Percentiles rank a stretch among this genome's conserved stretches.
Evolutionary conservation across 2,113 vertebrate species (phyloP).

Genomic region (Pterocles gutturalis): DNA sequence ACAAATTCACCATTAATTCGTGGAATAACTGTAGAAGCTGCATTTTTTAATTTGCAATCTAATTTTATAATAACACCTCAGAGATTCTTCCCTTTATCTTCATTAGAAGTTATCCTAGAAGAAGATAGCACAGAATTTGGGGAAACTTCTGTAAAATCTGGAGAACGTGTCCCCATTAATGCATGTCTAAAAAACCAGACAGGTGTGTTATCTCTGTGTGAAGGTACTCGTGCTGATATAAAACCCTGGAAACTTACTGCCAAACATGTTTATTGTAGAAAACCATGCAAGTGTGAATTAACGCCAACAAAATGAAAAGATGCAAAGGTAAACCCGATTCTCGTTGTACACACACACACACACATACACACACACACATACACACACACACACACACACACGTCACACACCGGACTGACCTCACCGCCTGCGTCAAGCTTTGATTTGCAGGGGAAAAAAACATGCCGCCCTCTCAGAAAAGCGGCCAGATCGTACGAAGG

Average conservation of each 20-base stretch:
- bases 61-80: not conserved
- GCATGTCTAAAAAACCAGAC: fast-evolving
- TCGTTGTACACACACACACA: too few relatives aligned
- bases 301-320: fast-evolving
- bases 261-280: not conserved
- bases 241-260: not conserved
- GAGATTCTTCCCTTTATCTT: not conserved
- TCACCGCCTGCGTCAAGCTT: not conserved
- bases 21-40: not conserved
- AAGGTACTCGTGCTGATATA: fast-evolving
- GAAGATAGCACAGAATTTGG: not conserved
- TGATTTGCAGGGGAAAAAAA: too few relatives aligned
- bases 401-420: too few relatives aligned
- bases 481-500: not conserved
- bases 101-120: not conserved
- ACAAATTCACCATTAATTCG: fast-evolving
- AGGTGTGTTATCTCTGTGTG: fast-evolving
- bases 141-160: not conserved
- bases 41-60: not conserved
- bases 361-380: too few relatives aligned
- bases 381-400: too few relatives aligned
- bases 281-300: not conserved
- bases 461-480: too few relatives aligned
- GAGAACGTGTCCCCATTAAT: fast-evolving
- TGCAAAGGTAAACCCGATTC: too few relatives aligned